Evolutionary conservation across 1,140 invertebrate species (phyloP), one percentile per base, ranked within the genome.

Genomic region (Rhagoletis zephyria): DNA sequence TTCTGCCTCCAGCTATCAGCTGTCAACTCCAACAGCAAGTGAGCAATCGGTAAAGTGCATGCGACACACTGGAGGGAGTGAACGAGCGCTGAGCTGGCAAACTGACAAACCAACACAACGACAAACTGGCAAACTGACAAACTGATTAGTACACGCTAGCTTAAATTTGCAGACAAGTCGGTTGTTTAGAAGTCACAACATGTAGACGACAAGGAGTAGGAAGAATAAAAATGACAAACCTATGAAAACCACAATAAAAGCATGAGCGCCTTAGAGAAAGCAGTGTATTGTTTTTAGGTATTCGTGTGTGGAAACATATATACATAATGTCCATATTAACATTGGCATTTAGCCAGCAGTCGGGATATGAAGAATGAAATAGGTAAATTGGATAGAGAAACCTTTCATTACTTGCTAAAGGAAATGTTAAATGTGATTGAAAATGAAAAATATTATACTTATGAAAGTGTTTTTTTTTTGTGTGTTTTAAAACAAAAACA

Each of bases 71-170:
- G 42, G 5, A 6, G 40, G 4, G 3, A 51, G 45, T 74, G 1
- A 30, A 30, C 30, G 3, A 51, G 45, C 48, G 70, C 14, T 3
- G 12, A 74, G 16, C 70, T 74, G 70, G 12, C 45, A 6, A 74
- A n/a, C 14, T 42, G 45, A 74, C 70, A 74, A 70, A 70, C 30
- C 30, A 30, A 30, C 30, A 30, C 0, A 30, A 30, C 30, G 30
- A 30, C 70, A 74, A 42, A n/a, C 16, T 74, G 70, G 48, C 65
- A 42, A 42, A n/a, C 16, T 74, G 70, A 74, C 70, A 48, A 74
- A 74, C 16, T 7, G 4, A 74, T 30, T 42, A n/a, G 3, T 40
- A 65, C 6, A 1, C 30, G 3, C 64, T 30, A 5, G 0, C 64
- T 10, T 42, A 65, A 6, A 10, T 9, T 48, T 74, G 9, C 7